Percentiles rank a stretch among this genome's conserved stretches.
phyloP scores from a whole-genome alignment of 2,888 invertebrate genomes.

The Liopterus haemorrhoidalis region DNA sequence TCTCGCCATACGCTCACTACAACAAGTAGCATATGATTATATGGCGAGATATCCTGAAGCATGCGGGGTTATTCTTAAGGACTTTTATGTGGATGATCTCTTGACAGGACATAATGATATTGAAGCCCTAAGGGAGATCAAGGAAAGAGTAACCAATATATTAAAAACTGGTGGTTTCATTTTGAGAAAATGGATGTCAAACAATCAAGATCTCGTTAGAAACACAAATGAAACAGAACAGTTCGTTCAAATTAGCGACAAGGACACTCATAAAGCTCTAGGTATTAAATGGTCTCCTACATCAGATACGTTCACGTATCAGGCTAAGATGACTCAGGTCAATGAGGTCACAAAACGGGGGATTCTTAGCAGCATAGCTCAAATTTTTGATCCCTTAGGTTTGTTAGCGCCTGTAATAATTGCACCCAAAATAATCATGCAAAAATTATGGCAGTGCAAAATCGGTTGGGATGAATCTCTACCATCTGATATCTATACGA shows the following conservation, averaged over 20 bases:
- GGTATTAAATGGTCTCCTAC: slow-evolving; percentile 3
- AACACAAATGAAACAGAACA: not conserved
- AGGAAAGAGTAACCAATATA: slow-evolving; percentile 5
- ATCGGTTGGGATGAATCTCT: slow-evolving; percentile 21
- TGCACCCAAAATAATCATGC: slow-evolving; percentile 18
- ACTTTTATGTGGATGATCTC: slow-evolving; percentile 31
- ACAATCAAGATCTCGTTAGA: slow-evolving; percentile 10
- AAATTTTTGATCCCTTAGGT: slow-evolving; percentile 19
- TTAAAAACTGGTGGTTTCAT: slow-evolving; percentile 23
- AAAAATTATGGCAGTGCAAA: slow-evolving; percentile 20
- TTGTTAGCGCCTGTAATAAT: slow-evolving; percentile 17
- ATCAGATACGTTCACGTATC: slow-evolving; percentile 4
- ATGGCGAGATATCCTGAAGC: slow-evolving; percentile 25
- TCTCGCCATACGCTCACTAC: slow-evolving; percentile 28
- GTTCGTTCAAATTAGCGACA: not conserved
- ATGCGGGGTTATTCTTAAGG: slow-evolving; percentile 13
- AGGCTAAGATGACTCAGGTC: not conserved
- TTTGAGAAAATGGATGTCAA: slow-evolving; percentile 27
- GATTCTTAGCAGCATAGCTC: slow-evolving; percentile 5
- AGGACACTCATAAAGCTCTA: slow-evolving; percentile 6
- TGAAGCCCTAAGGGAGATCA: slow-evolving; percentile 7
- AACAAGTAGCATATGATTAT: slow-evolving; percentile 26
- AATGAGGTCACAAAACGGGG: slow-evolving; percentile 12
- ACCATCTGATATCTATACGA: slow-evolving; percentile 10
- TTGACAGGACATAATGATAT: slow-evolving; percentile 23